Base-by-base conservation (phyloP, 2,888 invertebrate species). In the Andrena bicolor region DNA sequence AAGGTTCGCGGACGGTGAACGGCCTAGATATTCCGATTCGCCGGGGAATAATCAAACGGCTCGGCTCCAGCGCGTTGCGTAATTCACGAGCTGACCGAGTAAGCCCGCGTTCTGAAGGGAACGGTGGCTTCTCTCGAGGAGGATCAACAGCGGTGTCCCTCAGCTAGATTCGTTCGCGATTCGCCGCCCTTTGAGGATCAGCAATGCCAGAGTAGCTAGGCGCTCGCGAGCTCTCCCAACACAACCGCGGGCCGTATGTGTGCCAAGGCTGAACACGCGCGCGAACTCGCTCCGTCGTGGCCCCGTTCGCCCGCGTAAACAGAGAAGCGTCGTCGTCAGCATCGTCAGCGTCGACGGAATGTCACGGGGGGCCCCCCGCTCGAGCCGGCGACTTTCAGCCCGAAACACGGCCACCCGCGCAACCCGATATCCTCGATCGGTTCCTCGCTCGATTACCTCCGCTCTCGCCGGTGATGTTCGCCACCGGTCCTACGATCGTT, bases 201-300 rank as follows among this genome's bases (percentile, higher is more conserved):
- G 51, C 16, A n/a, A 20, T 3, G 35, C 20, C 49, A 56, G 49
- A 28, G 41, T 28, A 30, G 35, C 58, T 58, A n/a, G 35, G 23
- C 63, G 51, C 68, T 58, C 56, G 35, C 72, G n/a, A 20, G 51
- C 35, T 30, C 63, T 35, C 41, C 56, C 26, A 16, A 30, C 66
- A 30, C 49, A 10, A 16, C 32, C 68, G 56, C 30, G 4, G 56
- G 41, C 41, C 10, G 35, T 60, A 83, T 82, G 79, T 83, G 60
- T 83, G 83, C 83, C 83, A 83, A 83, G 83, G 83, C 71, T 82
- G 64, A 68, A 68, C 53, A 61, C 72, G 48, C 35, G 26, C 26
- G 48, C 65, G 2, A 30, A 8, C 28, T 26, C n/a, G 20, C 30
- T 32, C 4, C 10, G 72, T 51, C 60, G 69, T 35, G 49, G 51